Base-by-base conservation (phyloP, 2,797 vertebrate species). In the Chloroceryle inda region DNA sequence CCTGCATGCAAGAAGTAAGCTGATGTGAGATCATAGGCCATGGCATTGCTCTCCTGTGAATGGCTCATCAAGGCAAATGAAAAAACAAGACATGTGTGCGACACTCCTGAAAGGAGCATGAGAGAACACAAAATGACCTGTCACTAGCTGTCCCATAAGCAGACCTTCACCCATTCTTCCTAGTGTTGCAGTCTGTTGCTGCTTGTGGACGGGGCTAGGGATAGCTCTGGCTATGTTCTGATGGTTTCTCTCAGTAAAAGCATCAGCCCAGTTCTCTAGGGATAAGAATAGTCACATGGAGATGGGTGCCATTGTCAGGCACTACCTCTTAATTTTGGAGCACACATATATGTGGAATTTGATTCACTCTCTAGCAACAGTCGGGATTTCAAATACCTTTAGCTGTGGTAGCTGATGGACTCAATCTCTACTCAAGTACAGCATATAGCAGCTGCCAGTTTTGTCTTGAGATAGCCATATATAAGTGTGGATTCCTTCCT, bases 81-180 rank as follows among this genome's bases (percentile, higher is more conserved):
- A 29, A 73, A 63, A 56, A 5, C 0, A 3, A 53, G 23, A 18
- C 38, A 35, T 5, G 2, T 7, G 2, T 24, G 64, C 52, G 19
- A 20, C 33, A 17, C 10, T 64, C 10, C 50, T 11, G 5, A 12
- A 76, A 8, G 33, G 24, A n/a, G 42, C 49, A 40, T 17, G 45
- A 56, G n/a, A 45, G n/a, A 77, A 67, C 14, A 58, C 64, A 45
- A 61, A 77, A 74, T 26, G 17, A 31, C 64, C 31, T 76, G 86
- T 61, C 50, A 42, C 13, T 79, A 73, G 44, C 35, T 92, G 42
- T 66, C 5, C 52, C 37, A 5, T 15, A 80, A 38, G 9, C 17
- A 11, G 47, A 37, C 18, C 62, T 86, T 59, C 42, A 59, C 11
- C 56, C 24, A 3, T 20, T 19, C 27, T 53, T 69, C 37, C 24